Evolutionary conservation across 2,888 invertebrate species (phyloP).

Genomic region (Chymomyza procnemis): DNA sequence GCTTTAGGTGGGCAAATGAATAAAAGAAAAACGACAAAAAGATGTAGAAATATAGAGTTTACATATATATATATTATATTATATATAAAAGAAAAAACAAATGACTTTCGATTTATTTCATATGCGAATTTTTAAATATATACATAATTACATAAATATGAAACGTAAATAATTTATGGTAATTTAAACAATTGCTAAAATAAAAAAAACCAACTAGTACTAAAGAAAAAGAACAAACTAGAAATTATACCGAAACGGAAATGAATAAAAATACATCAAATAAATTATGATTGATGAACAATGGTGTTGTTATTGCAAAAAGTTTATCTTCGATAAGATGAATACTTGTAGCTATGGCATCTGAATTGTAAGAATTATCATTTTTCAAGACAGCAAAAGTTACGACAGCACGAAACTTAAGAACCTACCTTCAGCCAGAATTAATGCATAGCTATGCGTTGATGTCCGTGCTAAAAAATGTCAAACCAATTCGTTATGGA

Average conservation of each 20-base stretch:
- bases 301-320: neutral
- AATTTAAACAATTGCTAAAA: slow-evolving; percentile 66
- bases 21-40: slow-evolving; percentile 17
- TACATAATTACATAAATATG: slow-evolving; percentile 54
- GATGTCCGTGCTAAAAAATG: too few species aligned
- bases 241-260: slow-evolving; percentile 76
- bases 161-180: slow-evolving; percentile 70
- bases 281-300: slow-evolving; percentile 39
- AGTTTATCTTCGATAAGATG: too few species aligned
- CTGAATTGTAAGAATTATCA: too few species aligned
- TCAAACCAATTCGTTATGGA: too few species aligned
- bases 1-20: neutral
- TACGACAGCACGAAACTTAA: too few species aligned
- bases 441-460: too few species aligned
- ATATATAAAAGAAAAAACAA: neutral
- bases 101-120: slow-evolving; percentile 71
- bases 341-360: too few species aligned
- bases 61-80: slow-evolving; percentile 2
- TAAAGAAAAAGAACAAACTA: slow-evolving; percentile 72
- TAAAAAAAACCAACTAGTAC: slow-evolving; percentile 60
- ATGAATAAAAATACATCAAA: slow-evolving; percentile 71
- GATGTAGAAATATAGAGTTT: slow-evolving; percentile 34
- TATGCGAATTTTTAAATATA: slow-evolving; percentile 71
- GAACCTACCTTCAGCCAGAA: too few species aligned
- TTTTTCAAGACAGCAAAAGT: too few species aligned